These are phyloP conservation scores for Acromyrmex charruanus DNA, from an alignment of 1,140 invertebrate species.

Conservation along the genomic window DNA sequence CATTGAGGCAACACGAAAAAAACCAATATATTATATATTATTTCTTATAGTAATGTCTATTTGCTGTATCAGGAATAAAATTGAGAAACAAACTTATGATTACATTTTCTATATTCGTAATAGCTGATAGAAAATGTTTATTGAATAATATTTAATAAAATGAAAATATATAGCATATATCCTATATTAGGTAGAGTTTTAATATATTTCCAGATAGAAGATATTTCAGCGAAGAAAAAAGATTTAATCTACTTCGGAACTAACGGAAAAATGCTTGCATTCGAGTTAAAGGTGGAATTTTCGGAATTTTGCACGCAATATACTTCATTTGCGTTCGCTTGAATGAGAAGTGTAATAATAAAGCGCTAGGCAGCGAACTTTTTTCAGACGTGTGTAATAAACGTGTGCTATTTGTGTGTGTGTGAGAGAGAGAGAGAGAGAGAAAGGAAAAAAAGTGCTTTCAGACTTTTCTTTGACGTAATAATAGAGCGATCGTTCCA, in stretches of 20 bases:
- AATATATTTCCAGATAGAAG: conserved; percentile 9
- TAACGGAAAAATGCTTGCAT: conserved; percentile 13
- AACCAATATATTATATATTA: neutral
- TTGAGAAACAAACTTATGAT: neutral
- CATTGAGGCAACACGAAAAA: neutral
- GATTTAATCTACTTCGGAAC: neutral
- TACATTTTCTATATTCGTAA: neutral
- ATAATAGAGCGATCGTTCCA: conserved; percentile 51
- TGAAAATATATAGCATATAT: neutral
- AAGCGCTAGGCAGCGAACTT: neutral
- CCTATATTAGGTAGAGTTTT: neutral
- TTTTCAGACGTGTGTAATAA: conserved; percentile 39
- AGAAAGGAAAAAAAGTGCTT: neutral
- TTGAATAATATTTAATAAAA: conserved; percentile 14
- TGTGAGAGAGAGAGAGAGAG: neutral
- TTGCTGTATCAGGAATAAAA: neutral
- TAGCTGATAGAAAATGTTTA: neutral
- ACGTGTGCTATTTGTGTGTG: neutral
- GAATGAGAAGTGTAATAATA: conserved; percentile 42
- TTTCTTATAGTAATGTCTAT: neutral
- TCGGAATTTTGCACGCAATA: conserved; percentile 21
- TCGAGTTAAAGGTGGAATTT: neutral
- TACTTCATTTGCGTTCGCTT: conserved; percentile 5
- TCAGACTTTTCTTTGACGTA: conserved; percentile 44
- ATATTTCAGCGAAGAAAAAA: neutral